Evolutionary conservation across 2,888 invertebrate species (phyloP).

Genomic region (Acanthosepion pharaonis): DNA sequence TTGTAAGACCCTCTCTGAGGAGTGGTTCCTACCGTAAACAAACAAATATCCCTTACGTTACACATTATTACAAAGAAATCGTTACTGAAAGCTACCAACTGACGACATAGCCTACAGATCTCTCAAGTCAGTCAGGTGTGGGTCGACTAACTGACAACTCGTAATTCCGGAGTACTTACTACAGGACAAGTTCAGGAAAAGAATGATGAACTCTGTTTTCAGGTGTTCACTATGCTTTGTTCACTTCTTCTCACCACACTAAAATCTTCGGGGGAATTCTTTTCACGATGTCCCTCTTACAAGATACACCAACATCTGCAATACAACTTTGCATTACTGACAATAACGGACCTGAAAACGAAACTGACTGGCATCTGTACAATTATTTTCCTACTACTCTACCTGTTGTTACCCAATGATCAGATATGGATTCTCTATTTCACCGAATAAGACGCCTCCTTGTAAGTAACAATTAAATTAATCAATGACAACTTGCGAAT

Average conservation of each 20-base stretch:
- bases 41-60: neutral
- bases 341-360: neutral
- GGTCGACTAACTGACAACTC: slow-evolving; percentile 17
- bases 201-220: neutral
- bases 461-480: neutral
- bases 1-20: neutral
- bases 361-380: neutral
- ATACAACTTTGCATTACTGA: neutral
- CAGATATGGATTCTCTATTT: neutral
- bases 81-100: neutral
- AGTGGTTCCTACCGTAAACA: slow-evolving; percentile 33
- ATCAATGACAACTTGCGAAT: neutral
- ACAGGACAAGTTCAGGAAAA: neutral
- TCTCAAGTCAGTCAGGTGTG: slow-evolving; percentile 10
- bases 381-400: neutral
- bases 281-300: neutral
- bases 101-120: neutral
- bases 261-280: neutral
- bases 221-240: neutral
- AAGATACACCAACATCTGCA: neutral
- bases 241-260: neutral
- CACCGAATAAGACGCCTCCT: neutral
- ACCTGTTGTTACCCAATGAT: neutral
- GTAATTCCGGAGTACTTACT: neutral
- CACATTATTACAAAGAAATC: neutral